Base-by-base conservation (phyloP, 2,113 vertebrate genomes). In the Etia nguti region DNA sequence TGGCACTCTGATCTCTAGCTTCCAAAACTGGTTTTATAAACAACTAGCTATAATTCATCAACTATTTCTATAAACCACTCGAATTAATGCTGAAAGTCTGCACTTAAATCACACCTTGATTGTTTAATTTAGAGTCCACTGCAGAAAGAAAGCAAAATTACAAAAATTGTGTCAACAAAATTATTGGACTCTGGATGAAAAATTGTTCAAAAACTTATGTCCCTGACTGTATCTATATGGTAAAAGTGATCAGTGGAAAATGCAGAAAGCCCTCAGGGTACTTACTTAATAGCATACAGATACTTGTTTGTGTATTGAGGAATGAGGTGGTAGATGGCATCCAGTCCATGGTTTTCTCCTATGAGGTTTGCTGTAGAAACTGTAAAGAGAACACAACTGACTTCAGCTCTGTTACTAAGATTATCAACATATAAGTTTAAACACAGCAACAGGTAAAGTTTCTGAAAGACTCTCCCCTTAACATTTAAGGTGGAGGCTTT, bases 311-410 rank as follows among this genome's bases (percentile, higher is more conserved):
- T 96, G 62, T 97, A 97, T 7, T 96, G 97, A 56, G 96, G 96
- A 89, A 99, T 97, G 87, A 97, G 95, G 80, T 92, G 92, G 94
- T 98, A 97, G 88, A 98, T 95, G 60, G 97, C 91, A 26, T 99
- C 98, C 94, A 98, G 95, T 1, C 97, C 97, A 86, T 97, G 95
- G 50, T 97, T 98, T 90, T 97, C 94, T 26, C 97, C 98, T 62
- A 99, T 94, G 20, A 97, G 92, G 55, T 96, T 95, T 85, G 97
- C 97, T 1, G 96, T 96, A 81, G 96, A 94, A 88, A 97, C 98
- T 99, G 87, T n/a, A 80, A 91, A 15, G 24, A 75, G 24, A 75
- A 85, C 31, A 83, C 18, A 48, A 54, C 48, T 62, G 16, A n/a
- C 55, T 81, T 59, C n/a, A 81, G 20, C 8, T 46, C 24, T 20